Base-by-base conservation (phyloP, 1,140 invertebrate genomes). In the Drosophila lowei region DNA sequence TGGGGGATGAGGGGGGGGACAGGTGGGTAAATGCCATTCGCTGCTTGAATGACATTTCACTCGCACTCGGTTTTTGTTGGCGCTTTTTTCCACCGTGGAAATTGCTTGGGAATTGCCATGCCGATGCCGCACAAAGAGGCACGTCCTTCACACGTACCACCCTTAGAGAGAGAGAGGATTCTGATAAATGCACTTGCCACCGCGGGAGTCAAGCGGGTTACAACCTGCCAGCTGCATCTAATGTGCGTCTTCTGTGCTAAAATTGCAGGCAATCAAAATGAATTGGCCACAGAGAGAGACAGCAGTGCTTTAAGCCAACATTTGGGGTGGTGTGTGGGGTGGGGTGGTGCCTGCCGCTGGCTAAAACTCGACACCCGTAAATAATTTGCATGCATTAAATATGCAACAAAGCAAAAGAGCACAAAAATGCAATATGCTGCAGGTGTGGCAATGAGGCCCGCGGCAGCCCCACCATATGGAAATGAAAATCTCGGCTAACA, bases 381-480 rank as follows among this genome's bases (percentile, higher is more conserved):
- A 84, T 85, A 84, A 84, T 85, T 85, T 85, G 77, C 80, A 85
- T 84, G 60, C 66, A 72, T 85, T 84, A 73, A 84, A 85, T 79
- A 85, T 84, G 77, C 77, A 79, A 64, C 62, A 58, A 66, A 57
- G 79, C 49, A 68, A 67, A 84, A 85, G 57, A 85, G 68, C 47
- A 48, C n/a, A 55, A 72, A 72, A 60, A 66, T 79, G 65, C 79
- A 85, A 79, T 79, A 84, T 83, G 74, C 72, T 70, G 44, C 66
- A 63, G 77, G 66, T 67, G 62, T 62, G 80, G 76, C 76, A 79
- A 85, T 66, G 50, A 72, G 54, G 63, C 79, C 61, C 64, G 71
- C 61, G 79, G 79, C 75, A 3, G 2, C 23, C 13, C 25, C 8
- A 67, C 79, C 74, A 84, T 83, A 79, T 83, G 79, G 80, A 18